Conservation (phyloP, 2,797 vertebrate genomes). For the Setipinna tenuifilis region DNA sequence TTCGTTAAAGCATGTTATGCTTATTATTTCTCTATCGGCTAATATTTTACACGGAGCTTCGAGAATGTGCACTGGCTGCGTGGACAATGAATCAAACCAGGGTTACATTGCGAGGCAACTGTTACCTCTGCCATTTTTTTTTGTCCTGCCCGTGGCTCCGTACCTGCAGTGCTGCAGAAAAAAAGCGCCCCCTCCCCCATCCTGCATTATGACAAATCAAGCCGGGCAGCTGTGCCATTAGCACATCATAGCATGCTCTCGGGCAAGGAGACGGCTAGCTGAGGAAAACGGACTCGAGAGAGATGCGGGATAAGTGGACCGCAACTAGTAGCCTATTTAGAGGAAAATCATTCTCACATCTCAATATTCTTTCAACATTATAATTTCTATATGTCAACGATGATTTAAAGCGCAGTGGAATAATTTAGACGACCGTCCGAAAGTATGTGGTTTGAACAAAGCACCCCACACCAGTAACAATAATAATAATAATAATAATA, state of each 20-base stretch:
- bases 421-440: neutral
- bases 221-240: conserved; percentile 82
- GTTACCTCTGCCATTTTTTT: conserved; percentile 23
- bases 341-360: neutral
- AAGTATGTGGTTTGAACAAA: neutral
- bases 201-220: conserved; percentile 94
- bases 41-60: neutral
- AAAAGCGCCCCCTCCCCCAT: conserved; percentile 78
- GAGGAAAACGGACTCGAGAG: conserved; percentile 24
- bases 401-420: neutral
- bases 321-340: conserved; percentile 7
- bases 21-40: neutral
- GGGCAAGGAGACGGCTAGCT: conserved; percentile 54
- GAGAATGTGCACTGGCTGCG: neutral
- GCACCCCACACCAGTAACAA: neutral
- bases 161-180: conserved; percentile 89
- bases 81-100: neutral
- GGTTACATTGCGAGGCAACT: conserved; percentile 19
- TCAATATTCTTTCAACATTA: neutral
- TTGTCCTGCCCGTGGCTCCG: conserved; percentile 79
- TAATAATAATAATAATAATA: no score
- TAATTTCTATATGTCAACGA: neutral
- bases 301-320: conserved; percentile 8
- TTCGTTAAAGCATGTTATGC: neutral
- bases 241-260: conserved; percentile 73